A percentile compares a stretch with the other conserved stretches of the same genome.
These are phyloP conservation scores for Drosophila subobscura DNA, from an alignment of 1,140 invertebrate genomes.

Conservation along the genomic window DNA sequence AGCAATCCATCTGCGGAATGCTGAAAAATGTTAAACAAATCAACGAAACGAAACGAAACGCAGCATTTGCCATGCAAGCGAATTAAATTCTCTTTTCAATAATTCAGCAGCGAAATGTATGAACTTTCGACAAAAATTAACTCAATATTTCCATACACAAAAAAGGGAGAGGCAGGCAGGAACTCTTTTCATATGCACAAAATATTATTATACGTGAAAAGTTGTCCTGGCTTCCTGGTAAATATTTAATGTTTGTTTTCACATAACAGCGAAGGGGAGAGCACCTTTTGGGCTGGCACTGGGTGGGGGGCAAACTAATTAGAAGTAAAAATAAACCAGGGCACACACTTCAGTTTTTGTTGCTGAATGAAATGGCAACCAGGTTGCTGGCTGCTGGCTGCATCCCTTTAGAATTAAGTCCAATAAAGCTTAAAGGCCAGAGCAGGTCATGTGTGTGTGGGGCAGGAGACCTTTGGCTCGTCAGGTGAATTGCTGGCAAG, in stretches of 20 bases:
- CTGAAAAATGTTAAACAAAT: conserved; percentile 43
- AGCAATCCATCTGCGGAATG: conserved; percentile 25
- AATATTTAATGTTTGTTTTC: conserved; percentile 68
- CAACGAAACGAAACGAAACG: conserved; percentile 38
- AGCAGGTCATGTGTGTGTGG: conserved; percentile 6
- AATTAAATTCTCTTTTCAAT: conserved; percentile 22
- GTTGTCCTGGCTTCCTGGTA: conserved; percentile 40
- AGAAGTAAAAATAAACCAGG: conserved; percentile 36
- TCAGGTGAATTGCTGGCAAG: conserved; percentile 54
- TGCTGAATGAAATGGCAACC: conserved; percentile 17
- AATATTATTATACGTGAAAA: conserved; percentile 38
- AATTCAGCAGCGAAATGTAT: conserved; percentile 25
- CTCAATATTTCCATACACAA: background rate
- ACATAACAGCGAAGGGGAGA: conserved; percentile 4
- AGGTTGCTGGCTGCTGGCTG: conserved; percentile 20
- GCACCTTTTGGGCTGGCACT: background rate
- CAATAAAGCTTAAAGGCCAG: conserved; percentile 56
- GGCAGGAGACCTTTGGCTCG: conserved; percentile 1
- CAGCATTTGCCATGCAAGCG: conserved; percentile 49
- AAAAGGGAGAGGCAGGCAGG: too few relatives aligned
- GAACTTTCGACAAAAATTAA: conserved; percentile 26
- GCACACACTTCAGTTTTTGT: conserved; percentile 24
- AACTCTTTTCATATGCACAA: conserved; percentile 11
- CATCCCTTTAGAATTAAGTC: conserved; percentile 33
- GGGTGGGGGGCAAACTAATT: conserved; percentile 42